A percentile compares a stretch with the other conserved stretches of the same genome.
phyloP scores from a whole-genome alignment of 2,888 invertebrate genomes.

The Eueremaeus valkanovi region DNA sequence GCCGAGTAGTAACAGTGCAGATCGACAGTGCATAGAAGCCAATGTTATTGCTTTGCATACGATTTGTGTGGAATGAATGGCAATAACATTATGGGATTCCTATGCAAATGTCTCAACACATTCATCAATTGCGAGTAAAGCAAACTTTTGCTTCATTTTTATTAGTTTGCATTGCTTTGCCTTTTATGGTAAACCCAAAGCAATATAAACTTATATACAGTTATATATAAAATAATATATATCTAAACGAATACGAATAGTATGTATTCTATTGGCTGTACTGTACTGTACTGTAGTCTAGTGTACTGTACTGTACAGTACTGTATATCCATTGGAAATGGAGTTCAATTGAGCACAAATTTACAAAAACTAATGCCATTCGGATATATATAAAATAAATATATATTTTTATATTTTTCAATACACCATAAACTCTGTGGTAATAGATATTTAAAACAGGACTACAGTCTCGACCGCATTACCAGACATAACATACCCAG shows the following conservation, averaged over 20 bases:
- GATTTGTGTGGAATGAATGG: neutral
- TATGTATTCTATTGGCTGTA: neutral
- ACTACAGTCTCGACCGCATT: slow-evolving; percentile 6
- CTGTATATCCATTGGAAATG: neutral
- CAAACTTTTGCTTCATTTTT: slow-evolving; percentile 28
- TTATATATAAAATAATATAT: neutral
- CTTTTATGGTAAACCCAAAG: slow-evolving; percentile 17
- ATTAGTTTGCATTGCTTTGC: slow-evolving; percentile 28
- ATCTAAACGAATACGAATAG: no score
- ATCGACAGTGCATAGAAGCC: neutral
- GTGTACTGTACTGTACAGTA: no score
- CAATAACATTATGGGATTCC: slow-evolving; percentile 32
- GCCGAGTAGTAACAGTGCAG: neutral
- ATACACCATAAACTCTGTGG: slow-evolving; percentile 12
- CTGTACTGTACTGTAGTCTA: no score
- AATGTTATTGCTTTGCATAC: slow-evolving; percentile 14
- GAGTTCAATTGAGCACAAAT: slow-evolving; percentile 28
- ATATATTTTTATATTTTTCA: neutral
- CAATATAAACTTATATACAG: slow-evolving; percentile 11
- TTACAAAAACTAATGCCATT: slow-evolving; percentile 24
- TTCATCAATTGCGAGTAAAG: slow-evolving; percentile 23
- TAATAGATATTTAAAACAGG: slow-evolving; percentile 33
- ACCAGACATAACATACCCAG: slow-evolving; percentile 1
- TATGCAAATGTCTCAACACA: slow-evolving; percentile 30
- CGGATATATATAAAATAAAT: slow-evolving; percentile 25